These are phyloP conservation scores for Meriones unguiculatus DNA, from an alignment of 2,113 vertebrate genomes.

Conservation along the genomic window DNA sequence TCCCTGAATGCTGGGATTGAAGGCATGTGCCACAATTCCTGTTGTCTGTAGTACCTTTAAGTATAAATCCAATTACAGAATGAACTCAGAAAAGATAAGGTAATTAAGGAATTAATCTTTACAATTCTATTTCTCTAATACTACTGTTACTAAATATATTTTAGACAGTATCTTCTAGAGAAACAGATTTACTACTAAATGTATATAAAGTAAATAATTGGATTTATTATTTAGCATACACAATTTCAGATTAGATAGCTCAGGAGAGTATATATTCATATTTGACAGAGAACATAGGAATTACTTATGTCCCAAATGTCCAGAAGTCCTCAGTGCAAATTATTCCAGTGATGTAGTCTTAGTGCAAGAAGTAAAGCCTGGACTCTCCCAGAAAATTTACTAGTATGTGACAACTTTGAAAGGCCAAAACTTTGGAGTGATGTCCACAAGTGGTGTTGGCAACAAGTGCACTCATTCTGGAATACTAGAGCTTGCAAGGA, in stretches of 20 bases:
- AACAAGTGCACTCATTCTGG: neutral
- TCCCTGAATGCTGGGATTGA: no score
- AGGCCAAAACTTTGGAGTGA: neutral
- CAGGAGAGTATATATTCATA: neutral
- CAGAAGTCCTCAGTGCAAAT: no score
- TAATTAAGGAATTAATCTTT: no score
- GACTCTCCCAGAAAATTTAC: neutral
- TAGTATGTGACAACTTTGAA: neutral
- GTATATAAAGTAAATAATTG: neutral
- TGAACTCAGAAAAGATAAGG: neutral
- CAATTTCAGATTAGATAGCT: neutral
- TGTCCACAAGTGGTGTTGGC: neutral
- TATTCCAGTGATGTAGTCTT: neutral
- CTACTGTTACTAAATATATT: neutral
- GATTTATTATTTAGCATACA: neutral
- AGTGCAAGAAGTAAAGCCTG: neutral
- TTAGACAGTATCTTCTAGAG: neutral
- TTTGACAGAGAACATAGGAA: no score
- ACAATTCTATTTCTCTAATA: neutral
- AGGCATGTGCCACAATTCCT: no score
- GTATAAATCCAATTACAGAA: neutral
- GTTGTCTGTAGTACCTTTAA: neutral
- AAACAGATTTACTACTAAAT: neutral
- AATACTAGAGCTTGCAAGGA: neutral
- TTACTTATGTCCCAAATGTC: rapidly evolving